Evolutionary conservation across 92 coral and sea anemone species (phyloP).

Genomic region (Palythoa heliodiscus): DNA sequence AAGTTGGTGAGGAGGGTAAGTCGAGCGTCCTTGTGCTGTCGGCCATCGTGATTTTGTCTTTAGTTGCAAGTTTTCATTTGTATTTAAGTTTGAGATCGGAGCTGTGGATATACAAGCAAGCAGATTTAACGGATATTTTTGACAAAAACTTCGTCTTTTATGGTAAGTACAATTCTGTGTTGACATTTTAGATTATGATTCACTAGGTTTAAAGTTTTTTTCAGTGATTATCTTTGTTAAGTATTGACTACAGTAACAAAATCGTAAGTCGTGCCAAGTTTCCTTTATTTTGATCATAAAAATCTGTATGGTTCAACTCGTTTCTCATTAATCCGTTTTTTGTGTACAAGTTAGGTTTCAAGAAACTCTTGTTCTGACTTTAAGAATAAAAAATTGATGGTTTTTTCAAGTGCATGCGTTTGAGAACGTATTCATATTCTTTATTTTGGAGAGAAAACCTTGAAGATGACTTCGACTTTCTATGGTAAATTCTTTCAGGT

Average conservation of each 20-base stretch:
- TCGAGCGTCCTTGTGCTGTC: slow-evolving; percentile 99
- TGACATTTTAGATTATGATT: slow-evolving; percentile 56
- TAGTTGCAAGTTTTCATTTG: slow-evolving; percentile 81
- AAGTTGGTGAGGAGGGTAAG: slow-evolving; percentile 99
- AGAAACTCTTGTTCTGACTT: not conserved
- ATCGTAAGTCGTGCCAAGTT: not conserved
- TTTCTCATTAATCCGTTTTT: slow-evolving; percentile 17
- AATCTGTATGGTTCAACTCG: slow-evolving; percentile 23
- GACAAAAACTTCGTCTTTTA: slow-evolving; percentile 45
- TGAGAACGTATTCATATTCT: not conserved
- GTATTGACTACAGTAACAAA: slow-evolving; percentile 35
- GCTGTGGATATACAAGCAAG: slow-evolving; percentile 59
- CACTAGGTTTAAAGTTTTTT: slow-evolving; percentile 31
- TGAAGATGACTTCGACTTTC: slow-evolving; percentile 31
- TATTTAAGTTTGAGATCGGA: slow-evolving; percentile 62
- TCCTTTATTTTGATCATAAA: slow-evolving; percentile 39
- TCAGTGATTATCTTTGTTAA: slow-evolving; percentile 55
- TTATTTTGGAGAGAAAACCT: slow-evolving; percentile 37
- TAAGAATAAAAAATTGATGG: not conserved
- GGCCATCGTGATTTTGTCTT: slow-evolving; percentile 84
- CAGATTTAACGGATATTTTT: slow-evolving; percentile 36
- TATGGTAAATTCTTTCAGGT: slow-evolving; percentile 18
- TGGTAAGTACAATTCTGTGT: slow-evolving; percentile 68
- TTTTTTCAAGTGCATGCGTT: slow-evolving; percentile 14
- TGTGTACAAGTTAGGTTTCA: slow-evolving; percentile 9